These are phyloP conservation scores for Danio jaintianensis DNA, from an alignment of 2,797 vertebrate species.

Conservation along the genomic window DNA sequence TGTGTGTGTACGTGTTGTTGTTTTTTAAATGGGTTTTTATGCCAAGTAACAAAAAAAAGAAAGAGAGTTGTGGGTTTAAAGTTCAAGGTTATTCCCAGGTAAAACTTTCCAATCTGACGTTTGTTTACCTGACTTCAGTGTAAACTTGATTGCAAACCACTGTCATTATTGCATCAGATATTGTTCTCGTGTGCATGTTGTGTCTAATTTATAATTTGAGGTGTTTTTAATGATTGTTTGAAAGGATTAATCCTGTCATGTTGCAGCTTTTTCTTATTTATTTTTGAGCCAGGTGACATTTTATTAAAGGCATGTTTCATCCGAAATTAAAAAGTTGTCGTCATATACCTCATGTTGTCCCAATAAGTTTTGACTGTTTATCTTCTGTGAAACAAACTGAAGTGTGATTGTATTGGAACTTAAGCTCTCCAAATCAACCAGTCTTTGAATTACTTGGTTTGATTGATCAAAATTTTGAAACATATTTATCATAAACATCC, in stretches of 20 bases:
- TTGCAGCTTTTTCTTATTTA: neutral
- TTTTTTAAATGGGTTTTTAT: neutral
- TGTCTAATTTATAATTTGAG: neutral
- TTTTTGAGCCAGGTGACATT: neutral
- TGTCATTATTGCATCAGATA: conserved; percentile 47
- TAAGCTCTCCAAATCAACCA: neutral
- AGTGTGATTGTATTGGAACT: neutral
- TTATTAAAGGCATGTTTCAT: neutral
- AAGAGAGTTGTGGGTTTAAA: conserved; percentile 55
- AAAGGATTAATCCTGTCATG: neutral
- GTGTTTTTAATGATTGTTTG: neutral
- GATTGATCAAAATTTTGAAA: neutral
- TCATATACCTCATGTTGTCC: neutral
- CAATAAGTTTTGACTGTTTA: neutral
- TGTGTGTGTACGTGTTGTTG: neutral
- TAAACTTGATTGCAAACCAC: conserved; percentile 9
- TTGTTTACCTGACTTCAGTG: conserved; percentile 51
- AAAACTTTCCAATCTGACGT: conserved; percentile 40
- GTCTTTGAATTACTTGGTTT: neutral
- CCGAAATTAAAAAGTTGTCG: neutral
- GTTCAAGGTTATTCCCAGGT: conserved; percentile 50
- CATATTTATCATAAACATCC: neutral
- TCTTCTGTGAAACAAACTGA: neutral
- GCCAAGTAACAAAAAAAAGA: conserved; percentile 2
- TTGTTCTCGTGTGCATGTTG: neutral